Evolutionary conservation across 2,113 vertebrate genomes (phyloP).

Genomic region (Polypterus senegalus): DNA sequence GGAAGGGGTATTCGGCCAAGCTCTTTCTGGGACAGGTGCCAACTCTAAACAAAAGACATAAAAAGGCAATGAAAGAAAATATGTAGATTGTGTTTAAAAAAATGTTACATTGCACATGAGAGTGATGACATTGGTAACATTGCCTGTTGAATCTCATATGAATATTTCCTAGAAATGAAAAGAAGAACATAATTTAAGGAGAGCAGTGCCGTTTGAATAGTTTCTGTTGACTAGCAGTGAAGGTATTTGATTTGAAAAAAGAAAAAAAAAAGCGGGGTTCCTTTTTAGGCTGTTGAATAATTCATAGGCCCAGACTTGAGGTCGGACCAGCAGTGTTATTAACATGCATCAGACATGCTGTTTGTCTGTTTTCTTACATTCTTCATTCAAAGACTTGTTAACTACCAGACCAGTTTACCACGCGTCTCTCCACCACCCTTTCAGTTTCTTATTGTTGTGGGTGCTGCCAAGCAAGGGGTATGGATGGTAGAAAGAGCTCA

Average conservation of each 20-base stretch:
- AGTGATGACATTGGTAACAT: slow-evolving; percentile 17
- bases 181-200: not conserved
- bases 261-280: slow-evolving; percentile 28
- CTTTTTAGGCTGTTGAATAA: slow-evolving; percentile 65
- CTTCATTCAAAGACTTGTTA: slow-evolving; percentile 80
- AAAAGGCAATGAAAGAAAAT: slow-evolving; percentile 48
- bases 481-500: slow-evolving; percentile 32
- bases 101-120: slow-evolving; percentile 4
- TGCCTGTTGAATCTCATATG: not conserved
- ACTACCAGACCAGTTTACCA: slow-evolving; percentile 78
- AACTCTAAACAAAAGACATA: slow-evolving; percentile 63
- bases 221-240: slow-evolving; percentile 41
- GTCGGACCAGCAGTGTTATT: slow-evolving; percentile 64
- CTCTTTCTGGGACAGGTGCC: slow-evolving; percentile 69
- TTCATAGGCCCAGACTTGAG: slow-evolving; percentile 70
- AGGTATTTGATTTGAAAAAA: slow-evolving; percentile 40
- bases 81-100: slow-evolving; percentile 14
- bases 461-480: slow-evolving; percentile 49
- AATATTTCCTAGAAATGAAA: slow-evolving; percentile 10
- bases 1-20: slow-evolving; percentile 49
- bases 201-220: slow-evolving; percentile 25
- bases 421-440: slow-evolving; percentile 62
- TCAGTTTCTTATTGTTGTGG: slow-evolving; percentile 67
- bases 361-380: slow-evolving; percentile 71
- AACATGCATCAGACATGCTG: slow-evolving; percentile 77